Conservation (phyloP, 2,113 vertebrate species). For the Forbesichthys agassizii region DNA sequence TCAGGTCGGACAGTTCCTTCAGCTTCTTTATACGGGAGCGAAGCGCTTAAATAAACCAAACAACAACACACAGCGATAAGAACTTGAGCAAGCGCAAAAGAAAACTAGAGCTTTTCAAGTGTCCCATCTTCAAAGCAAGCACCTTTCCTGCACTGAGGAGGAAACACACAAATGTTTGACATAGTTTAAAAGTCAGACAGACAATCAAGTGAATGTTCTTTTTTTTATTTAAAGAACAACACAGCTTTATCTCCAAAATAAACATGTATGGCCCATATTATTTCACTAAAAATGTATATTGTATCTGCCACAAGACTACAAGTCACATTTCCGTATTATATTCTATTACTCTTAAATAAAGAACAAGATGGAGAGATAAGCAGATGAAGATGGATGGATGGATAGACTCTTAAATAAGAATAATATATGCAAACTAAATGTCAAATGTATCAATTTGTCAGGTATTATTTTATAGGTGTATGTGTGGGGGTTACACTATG, state of each 20-base stretch:
- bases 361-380: no score
- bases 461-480: not conserved
- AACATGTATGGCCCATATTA: constrained; percentile 28
- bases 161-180: not conserved
- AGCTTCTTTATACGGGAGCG: not conserved
- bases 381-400: no score
- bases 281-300: no score
- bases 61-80: not conserved
- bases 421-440: no score
- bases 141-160: constrained; percentile 17
- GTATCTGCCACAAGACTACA: constrained; percentile 1
- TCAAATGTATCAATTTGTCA: no score
- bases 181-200: no score
- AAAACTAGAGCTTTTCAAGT: not conserved
- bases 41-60: constrained; percentile 12
- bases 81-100: not conserved
- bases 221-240: constrained; percentile 18
- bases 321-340: not conserved
- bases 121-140: constrained; percentile 5
- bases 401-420: no score
- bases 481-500: constrained; percentile 12
- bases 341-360: no score
- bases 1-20: no score
- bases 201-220: no score
- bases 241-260: constrained; percentile 51